Percentiles rank a stretch among this genome's conserved stretches.
Evolutionary conservation across 2,888 invertebrate genomes (phyloP).

Genomic region (Tuta absoluta): DNA sequence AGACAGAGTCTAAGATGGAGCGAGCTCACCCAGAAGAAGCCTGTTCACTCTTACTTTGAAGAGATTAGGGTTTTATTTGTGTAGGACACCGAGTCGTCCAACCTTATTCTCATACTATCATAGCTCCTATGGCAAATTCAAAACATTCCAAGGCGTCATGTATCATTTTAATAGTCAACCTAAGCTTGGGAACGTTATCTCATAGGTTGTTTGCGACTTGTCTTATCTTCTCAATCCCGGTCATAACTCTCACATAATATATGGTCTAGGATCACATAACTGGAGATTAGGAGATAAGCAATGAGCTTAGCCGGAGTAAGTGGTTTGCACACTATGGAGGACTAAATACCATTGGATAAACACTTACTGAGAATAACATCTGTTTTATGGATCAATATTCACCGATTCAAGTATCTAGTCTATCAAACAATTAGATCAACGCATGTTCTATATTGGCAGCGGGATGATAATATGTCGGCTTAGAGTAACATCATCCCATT

Average conservation of each 20-base stretch:
- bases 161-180: conserved; percentile 7
- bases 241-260: conserved; percentile 11
- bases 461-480: too few species aligned
- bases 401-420: background rate
- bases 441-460: too few species aligned
- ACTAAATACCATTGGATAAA: background rate
- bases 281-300: conserved; percentile 36
- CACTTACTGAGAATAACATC: background rate
- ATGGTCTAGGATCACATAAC: conserved; percentile 27
- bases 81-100: background rate
- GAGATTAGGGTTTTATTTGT: too few species aligned
- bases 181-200: conserved; percentile 20
- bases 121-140: background rate
- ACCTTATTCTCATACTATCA: background rate
- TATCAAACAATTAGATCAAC: too few species aligned
- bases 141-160: conserved; percentile 2
- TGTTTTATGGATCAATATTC: too few species aligned
- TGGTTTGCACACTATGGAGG: background rate
- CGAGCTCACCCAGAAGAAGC: too few species aligned
- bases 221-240: conserved; percentile 13
- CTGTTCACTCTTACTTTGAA: too few species aligned
- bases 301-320: conserved; percentile 23
- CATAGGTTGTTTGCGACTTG: conserved; percentile 33
- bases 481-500: too few species aligned
- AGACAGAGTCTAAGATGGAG: too few species aligned